Evolutionary conservation across 2,888 invertebrate species (phyloP), one percentile per base, ranked within the genome.

Genomic region (Acanthosepion lycidas): DNA sequence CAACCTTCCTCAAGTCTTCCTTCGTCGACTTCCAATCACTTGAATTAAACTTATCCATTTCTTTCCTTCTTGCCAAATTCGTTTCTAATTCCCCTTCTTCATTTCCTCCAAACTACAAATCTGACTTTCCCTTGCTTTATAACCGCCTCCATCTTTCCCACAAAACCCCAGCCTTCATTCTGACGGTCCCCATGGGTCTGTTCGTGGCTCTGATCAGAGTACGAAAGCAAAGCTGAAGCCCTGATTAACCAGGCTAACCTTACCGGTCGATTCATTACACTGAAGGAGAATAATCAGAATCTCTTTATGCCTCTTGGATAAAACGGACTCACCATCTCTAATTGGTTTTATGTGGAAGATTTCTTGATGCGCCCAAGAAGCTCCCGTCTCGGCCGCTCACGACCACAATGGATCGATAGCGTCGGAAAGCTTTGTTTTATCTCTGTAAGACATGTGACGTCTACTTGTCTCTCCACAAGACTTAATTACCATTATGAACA

Each of bases 171-270:
- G 78, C 78, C 78, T 78, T 78, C 78, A 78, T n/a, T 78, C 78
- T 78, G 78, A 78, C n/a, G n/a, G 78, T 33, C 78, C 78, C 78
- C 78, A 78, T 78, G 78, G 78, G 78, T 78, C 78, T 78, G 78
- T 78, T n/a, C 78, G 78, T 78, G 12, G 78, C 78, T 78, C 78
- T 78, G 78, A 78, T 78, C 78, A 33, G n/a, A 15, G 78, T 78
- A 78, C 78, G 78, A 78, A 78, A 78, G 78, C 78, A 78, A 78
- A 78, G 78, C 78, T n/a, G 78, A 78, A 78, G 78, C 78, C 78
- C 78, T 78, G 78, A 78, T 78, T 78, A 78, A 78, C 78, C 78
- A 78, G 78, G 78, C 78, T 78, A 78, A 78, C 78, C 78, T 15
- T 78, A n/a, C 78, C 78, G 78, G 78, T 78, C 78, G 78, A 78